These are phyloP conservation scores for Discoglossus pictus DNA, from an alignment of 2,797 vertebrate species.

Conservation along the genomic window DNA sequence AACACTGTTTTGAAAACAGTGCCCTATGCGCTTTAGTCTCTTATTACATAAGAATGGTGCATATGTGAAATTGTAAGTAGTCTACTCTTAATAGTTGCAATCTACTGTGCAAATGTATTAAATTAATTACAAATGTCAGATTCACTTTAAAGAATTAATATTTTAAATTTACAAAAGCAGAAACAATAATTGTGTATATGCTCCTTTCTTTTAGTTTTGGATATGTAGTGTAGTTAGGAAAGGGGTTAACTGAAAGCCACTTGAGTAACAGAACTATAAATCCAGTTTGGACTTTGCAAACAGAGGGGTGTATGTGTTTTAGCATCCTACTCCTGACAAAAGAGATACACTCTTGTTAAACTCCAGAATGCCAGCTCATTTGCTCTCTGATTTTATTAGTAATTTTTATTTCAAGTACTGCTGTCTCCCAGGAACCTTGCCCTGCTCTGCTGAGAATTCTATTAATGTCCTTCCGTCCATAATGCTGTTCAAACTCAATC, in stretches of 20 bases:
- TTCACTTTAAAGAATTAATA: too few species aligned
- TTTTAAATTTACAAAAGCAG: too few species aligned
- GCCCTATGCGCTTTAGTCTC: too few species aligned
- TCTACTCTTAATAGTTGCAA: too few species aligned
- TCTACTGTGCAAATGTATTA: too few species aligned
- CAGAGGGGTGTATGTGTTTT: constrained; percentile 10
- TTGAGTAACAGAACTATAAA: constrained; percentile 4
- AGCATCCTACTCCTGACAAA: constrained; percentile 18
- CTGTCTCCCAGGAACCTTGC: constrained; percentile 49
- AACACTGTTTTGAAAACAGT: too few species aligned
- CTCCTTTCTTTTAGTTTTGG: too few species aligned
- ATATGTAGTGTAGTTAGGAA: neutral
- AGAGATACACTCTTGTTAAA: constrained; percentile 27
- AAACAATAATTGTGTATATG: too few species aligned
- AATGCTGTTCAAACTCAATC: constrained; percentile 53
- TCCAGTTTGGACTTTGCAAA: constrained; percentile 24
- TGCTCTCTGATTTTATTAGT: constrained; percentile 50
- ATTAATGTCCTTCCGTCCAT: constrained; percentile 53
- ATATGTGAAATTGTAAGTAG: too few species aligned
- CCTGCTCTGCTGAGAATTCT: constrained; percentile 49
- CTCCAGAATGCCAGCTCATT: constrained; percentile 41
- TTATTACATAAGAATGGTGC: too few species aligned
- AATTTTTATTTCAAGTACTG: constrained; percentile 49
- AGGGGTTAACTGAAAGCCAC: constrained; percentile 10
- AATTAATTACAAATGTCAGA: too few species aligned